Conservation (phyloP, 1,140 invertebrate species). For the Dryas iulia region DNA sequence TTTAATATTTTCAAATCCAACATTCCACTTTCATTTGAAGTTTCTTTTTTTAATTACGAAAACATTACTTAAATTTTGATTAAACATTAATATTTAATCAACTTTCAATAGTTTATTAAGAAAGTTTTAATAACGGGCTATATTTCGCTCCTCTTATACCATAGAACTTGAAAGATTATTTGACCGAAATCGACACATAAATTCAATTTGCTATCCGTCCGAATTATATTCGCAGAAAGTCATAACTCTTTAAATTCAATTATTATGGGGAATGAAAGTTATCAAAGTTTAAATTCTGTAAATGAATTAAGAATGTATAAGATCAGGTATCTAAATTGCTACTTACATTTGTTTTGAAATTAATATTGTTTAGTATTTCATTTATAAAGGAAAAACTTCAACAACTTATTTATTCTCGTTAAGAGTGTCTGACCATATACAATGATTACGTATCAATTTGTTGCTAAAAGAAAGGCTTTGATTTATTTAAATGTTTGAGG, state of each 20-base stretch:
- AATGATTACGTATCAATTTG: too few species aligned
- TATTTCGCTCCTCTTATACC: neutral
- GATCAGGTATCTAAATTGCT: neutral
- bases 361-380: neutral
- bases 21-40: too few species aligned
- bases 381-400: too few species aligned
- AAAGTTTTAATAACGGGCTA: neutral
- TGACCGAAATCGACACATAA: conserved; percentile 3
- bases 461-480: too few species aligned
- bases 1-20: too few species aligned
- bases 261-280: conserved; percentile 33
- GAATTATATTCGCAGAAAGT: conserved; percentile 17
- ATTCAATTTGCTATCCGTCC: conserved; percentile 8
- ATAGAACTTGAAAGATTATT: neutral
- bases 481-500: too few species aligned
- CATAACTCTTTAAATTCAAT: conserved; percentile 37
- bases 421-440: too few species aligned
- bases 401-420: too few species aligned
- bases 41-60: too few species aligned
- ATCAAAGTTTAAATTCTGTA: conserved; percentile 39
- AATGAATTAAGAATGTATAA: conserved; percentile 27
- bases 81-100: neutral
- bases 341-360: neutral
- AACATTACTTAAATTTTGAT: too few species aligned
- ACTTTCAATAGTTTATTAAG: neutral